Base-by-base conservation (phyloP, 2,888 invertebrate genomes). In the Meteorus colon region DNA sequence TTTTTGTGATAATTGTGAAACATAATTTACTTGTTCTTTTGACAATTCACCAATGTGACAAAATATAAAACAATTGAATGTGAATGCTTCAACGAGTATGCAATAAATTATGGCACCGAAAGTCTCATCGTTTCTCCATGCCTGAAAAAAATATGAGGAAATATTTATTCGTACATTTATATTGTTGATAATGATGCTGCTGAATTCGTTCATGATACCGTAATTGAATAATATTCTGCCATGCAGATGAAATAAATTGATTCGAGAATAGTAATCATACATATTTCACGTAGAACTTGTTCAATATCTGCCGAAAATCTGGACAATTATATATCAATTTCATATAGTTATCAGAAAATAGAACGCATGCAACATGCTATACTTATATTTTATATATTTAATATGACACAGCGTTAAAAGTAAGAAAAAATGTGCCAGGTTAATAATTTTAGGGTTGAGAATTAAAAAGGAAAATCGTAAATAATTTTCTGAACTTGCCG, bases 1-100 rank as follows among this genome's bases (percentile, higher is more conserved):
- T 2, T 41, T 12, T 12, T 12, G 8, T 41, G 6, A 41, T 41
- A 59, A 41, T 37, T 12, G 8, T 41, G 2, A 12, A 41, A 41
- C 1, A 12, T 59, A 19, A 63, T 48, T 59, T 12, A 65, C 65
- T 24, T 65, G 65, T 34, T 65, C 37, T 19, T 65, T 65, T 65
- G 37, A 65, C 6, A 65, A 12, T 24, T 65, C 65, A 34, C 65
- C 65, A 34, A 65, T 24, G 41, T 65, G 37, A 10, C 65, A 82
- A 37, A 79, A 79, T 78, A 82, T 82, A 19, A 81, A 74, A 45
- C 81, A 72, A 37, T 79, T 82, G 62, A 82, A 81, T 31, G 41
- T 75, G 59, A 80, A 76, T 3, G 81, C 79, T 8, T 73, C 37
- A 12, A 82, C 14, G 1, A 82, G 48, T 4, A 76, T 5, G 16